Evolutionary conservation across 1,140 invertebrate genomes (phyloP).

Genomic region (Mylabris phalerata): DNA sequence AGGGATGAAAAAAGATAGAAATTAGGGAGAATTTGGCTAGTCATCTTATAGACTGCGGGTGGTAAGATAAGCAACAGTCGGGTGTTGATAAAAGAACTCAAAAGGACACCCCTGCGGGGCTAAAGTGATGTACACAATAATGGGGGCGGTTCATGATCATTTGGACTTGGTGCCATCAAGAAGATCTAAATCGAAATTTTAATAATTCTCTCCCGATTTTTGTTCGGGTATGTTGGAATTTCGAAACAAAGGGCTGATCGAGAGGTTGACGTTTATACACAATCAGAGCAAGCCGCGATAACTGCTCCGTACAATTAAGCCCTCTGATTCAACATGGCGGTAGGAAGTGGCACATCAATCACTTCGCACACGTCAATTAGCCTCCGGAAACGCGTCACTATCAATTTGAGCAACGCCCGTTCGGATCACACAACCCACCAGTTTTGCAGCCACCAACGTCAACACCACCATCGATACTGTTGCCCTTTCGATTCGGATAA

Average conservation of each 20-base stretch:
- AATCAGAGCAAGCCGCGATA: constrained; percentile 31
- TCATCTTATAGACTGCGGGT: constrained; percentile 22
- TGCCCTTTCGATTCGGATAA: constrained; percentile 16
- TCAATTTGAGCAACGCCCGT: constrained; percentile 39
- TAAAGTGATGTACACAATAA: constrained; percentile 23
- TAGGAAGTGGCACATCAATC: constrained; percentile 41
- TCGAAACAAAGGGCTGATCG: background rate
- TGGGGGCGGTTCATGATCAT: too few species aligned
- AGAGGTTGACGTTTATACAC: constrained; percentile 30
- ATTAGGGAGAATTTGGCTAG: constrained; percentile 17
- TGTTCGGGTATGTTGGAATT: too few species aligned
- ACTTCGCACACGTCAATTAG: constrained; percentile 43
- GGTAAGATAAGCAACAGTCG: constrained; percentile 26
- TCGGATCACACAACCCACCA: constrained; percentile 32
- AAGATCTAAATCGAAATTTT: too few species aligned
- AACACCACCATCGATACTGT: background rate
- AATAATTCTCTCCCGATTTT: too few species aligned
- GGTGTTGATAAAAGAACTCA: constrained; percentile 26
- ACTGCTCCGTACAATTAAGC: constrained; percentile 33
- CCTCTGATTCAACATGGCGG: constrained; percentile 38
- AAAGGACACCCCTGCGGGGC: constrained; percentile 24
- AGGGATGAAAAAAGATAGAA: constrained; percentile 1
- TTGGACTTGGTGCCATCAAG: too few species aligned
- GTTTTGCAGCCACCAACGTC: constrained; percentile 7
- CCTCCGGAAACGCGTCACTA: constrained; percentile 41